phyloP scores from a whole-genome alignment of 2,797 vertebrate genomes.

The Emydoidea blandingii region DNA sequence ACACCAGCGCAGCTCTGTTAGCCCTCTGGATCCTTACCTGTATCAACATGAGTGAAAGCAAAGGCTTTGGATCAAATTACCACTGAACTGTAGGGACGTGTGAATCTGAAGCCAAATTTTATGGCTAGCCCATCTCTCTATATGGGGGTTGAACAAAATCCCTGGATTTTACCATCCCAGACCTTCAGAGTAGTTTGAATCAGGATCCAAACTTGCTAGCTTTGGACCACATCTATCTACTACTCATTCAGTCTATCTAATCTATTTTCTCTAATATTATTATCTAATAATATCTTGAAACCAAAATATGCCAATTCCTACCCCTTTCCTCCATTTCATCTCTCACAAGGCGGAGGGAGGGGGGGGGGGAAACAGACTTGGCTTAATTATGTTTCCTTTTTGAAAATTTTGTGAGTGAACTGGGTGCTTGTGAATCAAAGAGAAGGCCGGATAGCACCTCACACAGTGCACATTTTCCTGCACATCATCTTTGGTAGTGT shows the following conservation, averaged over 20 bases:
- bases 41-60: neutral
- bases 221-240: neutral
- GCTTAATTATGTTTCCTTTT: neutral
- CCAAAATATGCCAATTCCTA: neutral
- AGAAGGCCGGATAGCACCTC: neutral
- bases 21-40: neutral
- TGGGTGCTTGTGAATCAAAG: neutral
- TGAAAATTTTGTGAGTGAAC: neutral
- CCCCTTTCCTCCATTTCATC: neutral
- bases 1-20: accelerated
- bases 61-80: neutral
- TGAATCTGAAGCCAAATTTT: neutral
- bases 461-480: neutral
- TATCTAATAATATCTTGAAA: neutral
- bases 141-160: neutral
- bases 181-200: neutral
- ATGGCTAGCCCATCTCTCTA: neutral
- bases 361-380: neutral
- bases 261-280: neutral
- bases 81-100: neutral
- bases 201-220: neutral
- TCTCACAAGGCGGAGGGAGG: neutral
- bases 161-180: neutral
- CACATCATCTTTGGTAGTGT: neutral
- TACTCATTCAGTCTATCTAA: neutral